Conservation (phyloP, 2,797 vertebrate genomes). For the Petrocephalus sullivani region DNA sequence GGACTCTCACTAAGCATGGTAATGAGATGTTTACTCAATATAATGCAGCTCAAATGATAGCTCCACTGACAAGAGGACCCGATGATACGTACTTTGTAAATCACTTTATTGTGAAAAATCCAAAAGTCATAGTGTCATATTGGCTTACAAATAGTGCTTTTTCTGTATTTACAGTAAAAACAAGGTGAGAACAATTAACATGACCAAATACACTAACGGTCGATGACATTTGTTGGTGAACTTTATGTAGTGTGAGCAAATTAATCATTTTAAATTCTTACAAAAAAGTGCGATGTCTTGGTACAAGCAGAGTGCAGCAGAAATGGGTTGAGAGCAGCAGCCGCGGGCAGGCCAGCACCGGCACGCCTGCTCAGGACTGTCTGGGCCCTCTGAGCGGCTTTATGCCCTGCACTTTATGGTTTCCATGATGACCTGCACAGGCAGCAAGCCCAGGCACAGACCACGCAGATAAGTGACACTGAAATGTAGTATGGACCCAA, state of each 20-base stretch:
- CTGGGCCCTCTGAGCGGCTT: background rate
- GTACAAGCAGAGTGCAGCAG: background rate
- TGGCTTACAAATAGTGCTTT: background rate
- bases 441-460: background rate
- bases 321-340: background rate
- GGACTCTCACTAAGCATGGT: background rate
- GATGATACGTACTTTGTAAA: background rate
- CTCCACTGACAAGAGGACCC: background rate
- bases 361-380: background rate
- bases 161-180: background rate
- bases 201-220: background rate
- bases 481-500: background rate
- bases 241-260: background rate
- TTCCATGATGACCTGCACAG: background rate
- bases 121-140: background rate
- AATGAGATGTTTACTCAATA: background rate
- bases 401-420: background rate
- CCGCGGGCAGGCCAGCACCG: background rate
- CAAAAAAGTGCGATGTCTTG: background rate
- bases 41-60: background rate
- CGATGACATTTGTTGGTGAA: background rate
- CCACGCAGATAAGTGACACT: background rate
- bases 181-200: background rate
- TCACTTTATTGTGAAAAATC: conserved; percentile 6
- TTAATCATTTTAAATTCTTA: background rate